Base-by-base conservation (phyloP, 2,113 vertebrate genomes). In the Clarias macrocephalus region DNA sequence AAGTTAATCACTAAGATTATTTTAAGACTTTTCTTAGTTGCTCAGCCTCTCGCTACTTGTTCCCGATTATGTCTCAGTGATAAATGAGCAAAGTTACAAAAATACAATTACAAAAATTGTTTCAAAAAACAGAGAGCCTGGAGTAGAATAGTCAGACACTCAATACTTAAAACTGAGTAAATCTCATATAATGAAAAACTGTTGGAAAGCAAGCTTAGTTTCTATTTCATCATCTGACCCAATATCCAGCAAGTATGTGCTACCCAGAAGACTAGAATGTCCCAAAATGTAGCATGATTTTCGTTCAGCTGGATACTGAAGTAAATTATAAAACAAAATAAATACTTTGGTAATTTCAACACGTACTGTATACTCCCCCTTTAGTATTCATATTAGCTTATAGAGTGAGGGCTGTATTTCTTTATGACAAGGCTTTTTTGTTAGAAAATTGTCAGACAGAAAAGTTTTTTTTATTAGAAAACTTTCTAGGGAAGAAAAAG, bases 181-280 rank as follows among this genome's bases (percentile, higher is more conserved):
- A 83, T 66, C 62, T 66, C 37, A 54, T 25, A 66, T 66, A 83
- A 83, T 83, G 15, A 83, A 83, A 83, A 83, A 81, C 25, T 60
- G 11, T 28, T 57, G 18, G 56, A 80, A 80, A 65, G 4, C 59
- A 63, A 82, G 42, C 42, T 83, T 8, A 6, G 28, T 28, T 66
- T 65, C 23, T 83, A 28, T 25, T 82, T 82, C 8, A 82, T 82
- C 37, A 82, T 65, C 80, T 82, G 59, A 82, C 21, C 15, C 33
- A 48, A 48, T 65, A 82, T 65, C 33, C 60, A 48, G 42, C 25
- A 81, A n/a, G 80, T 42, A 42, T 65, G 54, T 59, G 54, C 56
- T 33, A 80, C 54, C n/a, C 77, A 21, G 59, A 65, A n/a, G 13
- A 62, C 33, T n/a, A n/a, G n/a, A n/a, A n/a, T n/a, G n/a, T n/a